These are phyloP conservation scores for Drosophila chauvacae DNA, from an alignment of 1,140 invertebrate species.

Conservation along the genomic window DNA sequence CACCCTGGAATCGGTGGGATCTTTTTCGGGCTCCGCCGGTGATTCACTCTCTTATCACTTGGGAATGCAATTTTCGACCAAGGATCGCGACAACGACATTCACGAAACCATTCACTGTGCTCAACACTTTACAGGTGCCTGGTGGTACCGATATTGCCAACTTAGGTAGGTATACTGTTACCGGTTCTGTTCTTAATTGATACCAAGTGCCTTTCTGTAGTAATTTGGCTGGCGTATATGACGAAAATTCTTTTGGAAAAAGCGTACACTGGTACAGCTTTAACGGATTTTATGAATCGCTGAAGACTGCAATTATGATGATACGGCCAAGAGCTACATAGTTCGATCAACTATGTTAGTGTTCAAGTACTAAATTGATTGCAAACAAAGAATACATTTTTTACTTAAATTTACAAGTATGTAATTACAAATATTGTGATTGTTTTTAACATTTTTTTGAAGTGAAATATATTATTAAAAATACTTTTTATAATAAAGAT, in stretches of 20 bases:
- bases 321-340: not conserved
- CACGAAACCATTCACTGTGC: not conserved
- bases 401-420: not conserved
- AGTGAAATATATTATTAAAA: too few species aligned
- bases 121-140: not conserved
- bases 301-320: constrained; percentile 12
- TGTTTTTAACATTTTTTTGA: too few species aligned
- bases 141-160: not conserved
- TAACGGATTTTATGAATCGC: not conserved
- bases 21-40: not conserved
- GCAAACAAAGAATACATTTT: not conserved
- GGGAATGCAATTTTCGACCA: constrained; percentile 6
- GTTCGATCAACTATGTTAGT: not conserved
- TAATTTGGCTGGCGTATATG: not conserved
- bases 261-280: not conserved
- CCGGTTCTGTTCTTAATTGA: not conserved
- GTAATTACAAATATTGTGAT: too few species aligned
- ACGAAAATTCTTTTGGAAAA: not conserved
- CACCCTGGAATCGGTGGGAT: not conserved
- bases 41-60: not conserved
- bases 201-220: not conserved
- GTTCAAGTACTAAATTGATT: not conserved
- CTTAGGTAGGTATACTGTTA: not conserved
- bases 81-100: not conserved
- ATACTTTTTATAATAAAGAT: too few species aligned